Conservation (phyloP, 2,113 vertebrate species). For the Athene noctua region DNA sequence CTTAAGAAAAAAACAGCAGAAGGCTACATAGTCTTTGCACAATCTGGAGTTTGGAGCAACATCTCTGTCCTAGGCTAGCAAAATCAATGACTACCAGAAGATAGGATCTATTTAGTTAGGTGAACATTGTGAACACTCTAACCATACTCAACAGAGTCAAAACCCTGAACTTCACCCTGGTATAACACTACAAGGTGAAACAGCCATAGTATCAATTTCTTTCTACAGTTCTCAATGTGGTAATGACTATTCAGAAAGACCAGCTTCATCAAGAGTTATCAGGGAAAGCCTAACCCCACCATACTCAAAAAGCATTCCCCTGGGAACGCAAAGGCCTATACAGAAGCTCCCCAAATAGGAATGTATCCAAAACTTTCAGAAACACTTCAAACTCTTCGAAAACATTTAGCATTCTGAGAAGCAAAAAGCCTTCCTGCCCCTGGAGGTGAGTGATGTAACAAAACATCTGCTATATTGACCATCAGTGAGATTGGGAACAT, state of each 20-base stretch:
- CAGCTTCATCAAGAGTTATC: not conserved
- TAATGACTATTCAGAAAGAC: not conserved
- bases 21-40: not conserved
- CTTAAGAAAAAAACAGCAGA: not conserved
- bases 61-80: not conserved
- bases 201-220: not conserved
- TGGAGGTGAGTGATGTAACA: not conserved
- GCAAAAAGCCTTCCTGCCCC: conserved; percentile 15
- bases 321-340: not conserved
- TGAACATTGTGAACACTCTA: not conserved
- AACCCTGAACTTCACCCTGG: not conserved
- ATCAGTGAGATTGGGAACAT: not conserved
- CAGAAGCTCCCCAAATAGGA: not conserved
- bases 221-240: not conserved
- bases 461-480: conserved; percentile 41
- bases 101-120: not conserved
- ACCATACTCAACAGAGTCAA: not conserved
- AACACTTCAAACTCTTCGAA: conserved; percentile 1
- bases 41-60: not conserved
- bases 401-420: not conserved
- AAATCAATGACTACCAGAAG: not conserved
- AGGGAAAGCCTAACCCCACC: not conserved
- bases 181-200: not conserved
- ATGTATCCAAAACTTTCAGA: not conserved
- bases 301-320: rapidly evolving